phyloP scores from a whole-genome alignment of 2,113 vertebrate genomes.

The Buteo buteo region DNA sequence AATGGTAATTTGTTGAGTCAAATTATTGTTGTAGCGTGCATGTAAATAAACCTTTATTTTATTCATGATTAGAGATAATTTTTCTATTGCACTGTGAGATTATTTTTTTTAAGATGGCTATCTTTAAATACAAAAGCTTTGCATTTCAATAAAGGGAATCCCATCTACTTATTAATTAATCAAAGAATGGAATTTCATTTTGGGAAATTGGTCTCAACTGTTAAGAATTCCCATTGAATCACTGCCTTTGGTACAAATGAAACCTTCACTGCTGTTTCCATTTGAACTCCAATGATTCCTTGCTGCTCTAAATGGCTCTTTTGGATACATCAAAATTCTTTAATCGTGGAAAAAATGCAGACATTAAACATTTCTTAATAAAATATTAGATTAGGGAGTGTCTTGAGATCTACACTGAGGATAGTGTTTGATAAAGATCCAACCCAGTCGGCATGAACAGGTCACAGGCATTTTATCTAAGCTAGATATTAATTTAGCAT shows the following conservation, averaged over 20 bases:
- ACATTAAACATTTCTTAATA: constrained; percentile 46
- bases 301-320: constrained; percentile 42
- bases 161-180: constrained; percentile 67
- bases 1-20: constrained; percentile 71
- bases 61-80: constrained; percentile 58
- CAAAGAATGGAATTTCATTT: constrained; percentile 66
- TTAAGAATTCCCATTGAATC: constrained; percentile 60
- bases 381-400: constrained; percentile 49
- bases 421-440: constrained; percentile 13
- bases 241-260: constrained; percentile 50
- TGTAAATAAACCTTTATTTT: constrained; percentile 75
- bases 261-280: constrained; percentile 29
- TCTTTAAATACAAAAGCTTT: constrained; percentile 55
- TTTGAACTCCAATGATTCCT: constrained; percentile 45
- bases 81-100: not conserved
- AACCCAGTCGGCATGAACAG: not conserved
- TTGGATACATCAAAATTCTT: constrained; percentile 36
- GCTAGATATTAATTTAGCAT: not conserved
- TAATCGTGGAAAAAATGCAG: constrained; percentile 22
- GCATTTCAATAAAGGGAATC: constrained; percentile 56
- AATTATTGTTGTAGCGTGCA: constrained; percentile 61
- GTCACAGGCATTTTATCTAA: constrained; percentile 20
- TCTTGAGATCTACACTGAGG: constrained; percentile 11
- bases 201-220: constrained; percentile 55
- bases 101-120: constrained; percentile 28